These are phyloP conservation scores for Thera obeliscata DNA, from an alignment of 2,888 invertebrate species.

Conservation along the genomic window DNA sequence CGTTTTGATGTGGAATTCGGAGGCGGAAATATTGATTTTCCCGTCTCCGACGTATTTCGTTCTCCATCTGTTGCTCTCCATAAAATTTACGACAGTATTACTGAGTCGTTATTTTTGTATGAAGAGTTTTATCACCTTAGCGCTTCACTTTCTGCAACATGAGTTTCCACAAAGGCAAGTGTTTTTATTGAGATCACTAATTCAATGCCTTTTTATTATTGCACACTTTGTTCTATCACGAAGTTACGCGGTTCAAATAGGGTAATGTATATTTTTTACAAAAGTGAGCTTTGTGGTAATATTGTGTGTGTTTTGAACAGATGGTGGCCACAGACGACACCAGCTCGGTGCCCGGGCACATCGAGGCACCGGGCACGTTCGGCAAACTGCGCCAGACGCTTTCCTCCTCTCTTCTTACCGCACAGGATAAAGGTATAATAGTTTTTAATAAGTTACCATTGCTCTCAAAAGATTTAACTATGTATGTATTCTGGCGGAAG, in stretches of 20 bases:
- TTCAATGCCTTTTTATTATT: constrained; percentile 49
- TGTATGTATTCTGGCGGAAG: constrained; percentile 26
- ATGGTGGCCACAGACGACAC: constrained; percentile 93
- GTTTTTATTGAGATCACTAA: constrained; percentile 61
- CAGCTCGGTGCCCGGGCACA: constrained; percentile 84
- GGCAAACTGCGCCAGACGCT: constrained; percentile 93
- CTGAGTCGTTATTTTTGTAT: constrained; percentile 80
- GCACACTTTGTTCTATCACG: constrained; percentile 34
- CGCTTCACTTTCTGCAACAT: constrained; percentile 62
- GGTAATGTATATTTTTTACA: constrained; percentile 23
- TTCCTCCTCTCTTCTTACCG: constrained; percentile 91
- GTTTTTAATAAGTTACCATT: constrained; percentile 26
- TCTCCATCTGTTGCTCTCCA: constrained; percentile 83
- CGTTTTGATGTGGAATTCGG: constrained; percentile 62
- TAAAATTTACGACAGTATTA: constrained; percentile 82
- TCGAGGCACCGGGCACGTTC: constrained; percentile 89
- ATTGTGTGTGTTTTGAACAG: constrained; percentile 71
- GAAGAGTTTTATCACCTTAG: constrained; percentile 75
- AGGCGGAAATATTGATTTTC: constrained; percentile 80
- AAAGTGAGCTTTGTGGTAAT: neutral
- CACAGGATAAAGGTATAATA: constrained; percentile 91
- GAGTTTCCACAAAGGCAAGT: constrained; percentile 58
- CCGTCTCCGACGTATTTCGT: constrained; percentile 74
- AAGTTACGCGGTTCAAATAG: constrained; percentile 16
- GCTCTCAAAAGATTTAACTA: constrained; percentile 24